These are phyloP conservation scores for Coranthus polyacanthus DNA, from an alignment of 2,797 vertebrate species.

Conservation along the genomic window DNA sequence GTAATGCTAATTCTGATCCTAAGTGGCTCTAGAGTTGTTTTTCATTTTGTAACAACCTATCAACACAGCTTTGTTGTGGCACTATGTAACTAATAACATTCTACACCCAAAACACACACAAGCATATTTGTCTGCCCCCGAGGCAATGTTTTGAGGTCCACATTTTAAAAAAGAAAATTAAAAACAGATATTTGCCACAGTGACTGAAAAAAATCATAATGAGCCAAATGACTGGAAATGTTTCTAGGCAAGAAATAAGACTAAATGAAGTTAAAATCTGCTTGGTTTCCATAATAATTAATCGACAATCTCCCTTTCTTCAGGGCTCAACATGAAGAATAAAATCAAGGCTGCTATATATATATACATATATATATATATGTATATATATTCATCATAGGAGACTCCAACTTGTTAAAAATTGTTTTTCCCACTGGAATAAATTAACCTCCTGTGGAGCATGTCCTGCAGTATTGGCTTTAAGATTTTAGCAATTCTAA, in stretches of 20 bases:
- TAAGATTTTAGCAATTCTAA: conserved; percentile 24
- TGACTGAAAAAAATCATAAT: conserved; percentile 28
- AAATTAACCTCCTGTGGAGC: conserved; percentile 27
- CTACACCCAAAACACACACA: conserved; percentile 31
- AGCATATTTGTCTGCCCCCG: conserved; percentile 26
- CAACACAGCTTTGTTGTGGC: conserved; percentile 31
- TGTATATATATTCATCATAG: not conserved
- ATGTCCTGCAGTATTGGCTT: conserved; percentile 21
- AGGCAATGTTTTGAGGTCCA: conserved; percentile 30
- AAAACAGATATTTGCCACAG: conserved; percentile 37
- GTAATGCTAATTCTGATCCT: conserved; percentile 67
- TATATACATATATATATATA: not conserved
- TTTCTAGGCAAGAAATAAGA: not conserved
- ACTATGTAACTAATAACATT: conserved; percentile 53
- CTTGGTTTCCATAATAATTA: conserved; percentile 1
- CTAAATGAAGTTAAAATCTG: conserved; percentile 14
- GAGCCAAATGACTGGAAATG: conserved; percentile 7
- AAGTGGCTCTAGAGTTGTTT: conserved; percentile 52
- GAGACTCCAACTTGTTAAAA: not conserved
- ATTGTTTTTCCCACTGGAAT: conserved; percentile 10
- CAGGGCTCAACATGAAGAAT: not conserved
- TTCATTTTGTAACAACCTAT: conserved; percentile 46
- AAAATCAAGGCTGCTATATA: not conserved
- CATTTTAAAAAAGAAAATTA: conserved; percentile 20
- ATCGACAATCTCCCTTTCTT: conserved; percentile 1